phyloP scores from a whole-genome alignment of 2,888 invertebrate genomes.

The Agrypnus murinus region DNA sequence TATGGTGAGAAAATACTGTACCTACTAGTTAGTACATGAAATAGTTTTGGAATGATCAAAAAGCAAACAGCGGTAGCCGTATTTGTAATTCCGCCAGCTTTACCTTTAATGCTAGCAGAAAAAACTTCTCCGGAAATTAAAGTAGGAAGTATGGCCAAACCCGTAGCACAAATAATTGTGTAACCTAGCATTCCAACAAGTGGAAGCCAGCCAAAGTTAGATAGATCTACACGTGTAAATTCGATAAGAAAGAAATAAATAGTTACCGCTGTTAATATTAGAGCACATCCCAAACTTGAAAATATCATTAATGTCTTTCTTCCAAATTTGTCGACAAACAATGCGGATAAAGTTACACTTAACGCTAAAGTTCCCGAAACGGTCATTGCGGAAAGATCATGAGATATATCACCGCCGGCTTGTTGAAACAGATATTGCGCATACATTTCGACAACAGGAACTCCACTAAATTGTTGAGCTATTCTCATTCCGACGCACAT shows the following conservation, averaged over 20 bases:
- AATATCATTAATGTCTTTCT: conserved; percentile 59
- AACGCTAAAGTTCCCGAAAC: conserved; percentile 55
- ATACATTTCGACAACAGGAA: conserved; percentile 61
- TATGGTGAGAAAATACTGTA: conserved; percentile 65
- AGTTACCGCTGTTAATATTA: conserved; percentile 57
- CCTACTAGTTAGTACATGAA: conserved; percentile 61
- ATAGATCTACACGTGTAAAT: conserved; percentile 48
- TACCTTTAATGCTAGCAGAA: conserved; percentile 63
- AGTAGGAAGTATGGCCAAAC: conserved; percentile 62
- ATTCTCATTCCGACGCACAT: conserved; percentile 58
- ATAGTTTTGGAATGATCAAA: conserved; percentile 60
- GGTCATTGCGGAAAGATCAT: conserved; percentile 62
- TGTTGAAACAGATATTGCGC: conserved; percentile 64
- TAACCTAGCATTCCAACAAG: conserved; percentile 62
- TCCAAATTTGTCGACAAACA: conserved; percentile 61
- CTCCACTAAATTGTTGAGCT: conserved; percentile 63
- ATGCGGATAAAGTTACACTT: conserved; percentile 50
- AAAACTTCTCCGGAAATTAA: conserved; percentile 63
- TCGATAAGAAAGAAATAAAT: conserved; percentile 61
- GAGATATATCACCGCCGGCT: conserved; percentile 63
- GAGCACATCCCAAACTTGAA: conserved; percentile 58
- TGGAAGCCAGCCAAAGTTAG: conserved; percentile 61
- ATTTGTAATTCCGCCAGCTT: conserved; percentile 60
- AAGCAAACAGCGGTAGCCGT: conserved; percentile 59
- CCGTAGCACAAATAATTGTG: conserved; percentile 53